These are phyloP conservation scores for Magallana angulata DNA, from an alignment of 1,140 invertebrate genomes.

Conservation along the genomic window DNA sequence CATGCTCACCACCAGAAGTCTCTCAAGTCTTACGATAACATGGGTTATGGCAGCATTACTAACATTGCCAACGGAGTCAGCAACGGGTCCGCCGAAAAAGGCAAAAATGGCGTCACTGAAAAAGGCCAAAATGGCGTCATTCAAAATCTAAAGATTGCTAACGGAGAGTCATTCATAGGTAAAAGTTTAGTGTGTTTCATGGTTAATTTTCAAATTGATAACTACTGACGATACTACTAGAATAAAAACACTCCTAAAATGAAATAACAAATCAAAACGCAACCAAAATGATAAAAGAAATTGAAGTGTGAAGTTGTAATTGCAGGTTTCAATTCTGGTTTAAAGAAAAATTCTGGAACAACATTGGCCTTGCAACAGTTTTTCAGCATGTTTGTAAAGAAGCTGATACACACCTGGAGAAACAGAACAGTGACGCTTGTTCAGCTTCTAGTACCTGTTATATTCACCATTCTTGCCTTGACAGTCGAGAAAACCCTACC, in stretches of 20 bases:
- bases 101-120: neutral
- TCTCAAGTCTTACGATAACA: neutral
- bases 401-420: constrained; percentile 74
- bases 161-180: neutral
- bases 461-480: constrained; percentile 76
- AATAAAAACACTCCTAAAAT: too few relatives aligned
- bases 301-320: neutral
- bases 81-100: neutral
- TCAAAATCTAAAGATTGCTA: neutral
- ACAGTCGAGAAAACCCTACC: constrained; percentile 73
- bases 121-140: neutral
- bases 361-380: constrained; percentile 69
- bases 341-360: constrained; percentile 59
- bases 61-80: neutral
- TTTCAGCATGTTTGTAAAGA: constrained; percentile 76
- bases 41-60: neutral
- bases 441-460: constrained; percentile 75
- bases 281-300: too few relatives aligned
- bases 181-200: neutral
- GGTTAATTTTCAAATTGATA: too few relatives aligned
- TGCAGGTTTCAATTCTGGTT: constrained; percentile 48
- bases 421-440: constrained; percentile 73
- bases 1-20: neutral
- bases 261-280: too few relatives aligned
- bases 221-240: too few relatives aligned